Percentiles rank a stretch among this genome's conserved stretches.
Conservation (phyloP, 2,113 vertebrate genomes). For the Rana temporaria region DNA sequence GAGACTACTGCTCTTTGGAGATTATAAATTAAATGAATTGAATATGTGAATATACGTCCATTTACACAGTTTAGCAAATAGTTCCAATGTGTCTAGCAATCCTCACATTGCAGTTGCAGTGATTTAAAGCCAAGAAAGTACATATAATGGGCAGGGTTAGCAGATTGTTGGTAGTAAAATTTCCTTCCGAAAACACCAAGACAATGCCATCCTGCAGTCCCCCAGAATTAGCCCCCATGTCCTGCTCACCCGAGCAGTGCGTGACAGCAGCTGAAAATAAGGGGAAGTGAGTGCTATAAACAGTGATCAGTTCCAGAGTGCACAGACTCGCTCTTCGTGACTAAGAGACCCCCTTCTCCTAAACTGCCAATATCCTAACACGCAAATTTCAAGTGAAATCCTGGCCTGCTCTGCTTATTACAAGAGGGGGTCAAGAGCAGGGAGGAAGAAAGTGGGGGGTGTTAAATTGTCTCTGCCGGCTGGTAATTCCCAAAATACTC, state of each 20-base stretch:
- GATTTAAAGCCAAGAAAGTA: no score
- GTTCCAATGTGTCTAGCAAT: no score
- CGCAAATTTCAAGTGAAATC: constrained; percentile 63
- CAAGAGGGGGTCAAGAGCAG: not conserved
- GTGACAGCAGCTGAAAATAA: constrained; percentile 83
- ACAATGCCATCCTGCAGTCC: constrained; percentile 12
- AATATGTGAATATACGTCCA: no score
- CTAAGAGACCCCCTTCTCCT: constrained; percentile 63
- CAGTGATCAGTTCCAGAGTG: constrained; percentile 83
- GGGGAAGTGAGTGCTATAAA: constrained; percentile 85
- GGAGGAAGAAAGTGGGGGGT: constrained; percentile 7
- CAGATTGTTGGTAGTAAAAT: not conserved
- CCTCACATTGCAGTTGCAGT: no score
- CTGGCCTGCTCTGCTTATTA: constrained; percentile 35
- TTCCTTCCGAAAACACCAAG: constrained; percentile 23
- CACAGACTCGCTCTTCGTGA: constrained; percentile 62
- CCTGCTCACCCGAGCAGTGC: constrained; percentile 65
- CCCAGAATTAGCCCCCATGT: not conserved
- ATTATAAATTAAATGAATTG: no score
- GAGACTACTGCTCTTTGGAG: no score
- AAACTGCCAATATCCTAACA: constrained; percentile 53
- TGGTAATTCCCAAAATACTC: constrained; percentile 34
- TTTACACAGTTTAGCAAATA: no score
- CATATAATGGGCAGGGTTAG: no score
- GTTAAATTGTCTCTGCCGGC: not conserved